Percentiles rank a stretch among this genome's conserved stretches.
phyloP scores from a whole-genome alignment of 2,797 vertebrate genomes.

The Pangasius djambal region DNA sequence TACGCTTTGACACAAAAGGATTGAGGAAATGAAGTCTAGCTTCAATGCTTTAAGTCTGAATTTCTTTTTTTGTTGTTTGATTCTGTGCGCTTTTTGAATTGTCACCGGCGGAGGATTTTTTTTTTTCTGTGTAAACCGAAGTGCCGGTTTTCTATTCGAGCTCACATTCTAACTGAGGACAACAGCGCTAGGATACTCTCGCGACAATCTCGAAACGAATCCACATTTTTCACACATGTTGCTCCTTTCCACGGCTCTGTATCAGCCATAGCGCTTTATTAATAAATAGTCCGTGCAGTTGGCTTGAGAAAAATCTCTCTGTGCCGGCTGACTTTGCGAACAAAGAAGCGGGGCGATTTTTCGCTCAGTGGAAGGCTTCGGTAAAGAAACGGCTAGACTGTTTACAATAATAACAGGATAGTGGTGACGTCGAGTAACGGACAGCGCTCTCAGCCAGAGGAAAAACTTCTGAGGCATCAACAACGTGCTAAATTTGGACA shows the following conservation, averaged over 20 bases:
- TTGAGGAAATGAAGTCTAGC: slow-evolving; percentile 4
- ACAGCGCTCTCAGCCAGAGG: slow-evolving; percentile 77
- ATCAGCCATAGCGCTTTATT: slow-evolving; percentile 2
- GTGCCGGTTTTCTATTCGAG: slow-evolving; percentile 47
- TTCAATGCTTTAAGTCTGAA: slow-evolving; percentile 14
- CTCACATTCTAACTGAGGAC: slow-evolving; percentile 37
- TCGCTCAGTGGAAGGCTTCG: slow-evolving; percentile 76
- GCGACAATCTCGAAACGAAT: slow-evolving; percentile 43
- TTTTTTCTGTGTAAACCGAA: background rate
- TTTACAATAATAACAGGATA: slow-evolving; percentile 88
- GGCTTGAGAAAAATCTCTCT: slow-evolving; percentile 57
- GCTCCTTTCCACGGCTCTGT: slow-evolving; percentile 33
- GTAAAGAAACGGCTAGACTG: slow-evolving; percentile 80
- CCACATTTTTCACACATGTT: slow-evolving; percentile 53
- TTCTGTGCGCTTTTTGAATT: slow-evolving; percentile 24
- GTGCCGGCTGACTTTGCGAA: slow-evolving; percentile 75
- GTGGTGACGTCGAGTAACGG: slow-evolving; percentile 76
- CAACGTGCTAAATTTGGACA: slow-evolving; percentile 88
- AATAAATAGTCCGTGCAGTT: slow-evolving; percentile 1
- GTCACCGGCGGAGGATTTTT: background rate
- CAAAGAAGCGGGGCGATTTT: slow-evolving; percentile 79
- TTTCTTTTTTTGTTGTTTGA: background rate
- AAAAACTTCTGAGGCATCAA: slow-evolving; percentile 74
- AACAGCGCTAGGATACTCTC: slow-evolving; percentile 17
- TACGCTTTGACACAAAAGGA: slow-evolving; percentile 44